These are phyloP conservation scores for Diglossa brunneiventris DNA, from an alignment of 2,113 vertebrate genomes.

Conservation along the genomic window DNA sequence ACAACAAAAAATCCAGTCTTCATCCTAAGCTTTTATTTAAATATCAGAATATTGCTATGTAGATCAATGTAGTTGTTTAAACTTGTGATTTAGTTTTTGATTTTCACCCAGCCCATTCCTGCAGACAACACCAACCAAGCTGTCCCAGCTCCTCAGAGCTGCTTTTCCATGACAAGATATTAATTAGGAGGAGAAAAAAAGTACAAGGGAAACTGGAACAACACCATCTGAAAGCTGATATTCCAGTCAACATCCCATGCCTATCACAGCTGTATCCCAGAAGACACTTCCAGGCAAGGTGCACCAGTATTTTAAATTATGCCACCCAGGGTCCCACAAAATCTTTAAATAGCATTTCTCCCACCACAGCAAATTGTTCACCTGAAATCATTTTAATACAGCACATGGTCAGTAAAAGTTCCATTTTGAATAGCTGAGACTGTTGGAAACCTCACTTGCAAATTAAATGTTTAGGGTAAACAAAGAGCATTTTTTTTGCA, in stretches of 20 bases:
- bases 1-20: neutral
- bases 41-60: neutral
- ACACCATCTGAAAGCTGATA: neutral
- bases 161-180: neutral
- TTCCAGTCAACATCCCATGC: neutral
- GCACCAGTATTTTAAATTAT: neutral
- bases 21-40: neutral
- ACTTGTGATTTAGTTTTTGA: neutral
- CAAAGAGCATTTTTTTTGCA: neutral
- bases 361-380: neutral
- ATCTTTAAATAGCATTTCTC: neutral
- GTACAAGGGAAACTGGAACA: neutral
- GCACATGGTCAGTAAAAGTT: neutral
- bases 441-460: neutral
- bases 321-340: neutral
- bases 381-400: neutral
- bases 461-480: neutral
- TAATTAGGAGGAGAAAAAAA: neutral
- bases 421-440: neutral
- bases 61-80: neutral
- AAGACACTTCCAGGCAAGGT: neutral
- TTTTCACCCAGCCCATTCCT: neutral
- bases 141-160: neutral
- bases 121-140: neutral
- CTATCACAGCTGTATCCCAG: neutral